Evolutionary conservation across 64 coral and sea anemone species (phyloP).

Genomic region (Hydrozoanthus tunicans): DNA sequence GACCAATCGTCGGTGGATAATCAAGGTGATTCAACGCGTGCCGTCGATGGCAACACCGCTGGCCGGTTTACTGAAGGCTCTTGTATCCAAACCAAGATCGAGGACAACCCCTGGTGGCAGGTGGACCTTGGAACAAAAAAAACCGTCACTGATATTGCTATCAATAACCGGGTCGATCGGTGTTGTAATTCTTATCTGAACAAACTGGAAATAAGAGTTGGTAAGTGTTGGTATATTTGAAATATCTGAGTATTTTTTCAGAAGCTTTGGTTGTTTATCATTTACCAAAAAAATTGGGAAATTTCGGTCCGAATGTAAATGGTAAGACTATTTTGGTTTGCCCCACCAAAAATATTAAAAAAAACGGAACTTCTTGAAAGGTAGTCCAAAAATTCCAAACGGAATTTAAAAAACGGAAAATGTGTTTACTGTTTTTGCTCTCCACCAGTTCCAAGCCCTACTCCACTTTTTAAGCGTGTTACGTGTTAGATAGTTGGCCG

Average conservation of each 20-base stretch:
- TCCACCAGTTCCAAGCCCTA: too few species aligned
- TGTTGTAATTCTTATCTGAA: constrained; percentile 34
- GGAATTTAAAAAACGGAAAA: too few species aligned
- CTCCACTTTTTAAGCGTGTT: too few species aligned
- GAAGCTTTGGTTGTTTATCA: background rate
- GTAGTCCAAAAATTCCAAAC: too few species aligned
- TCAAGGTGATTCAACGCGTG: constrained; percentile 23
- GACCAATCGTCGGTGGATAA: constrained; percentile 24
- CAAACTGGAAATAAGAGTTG: constrained; percentile 53
- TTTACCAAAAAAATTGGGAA: background rate
- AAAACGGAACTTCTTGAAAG: too few species aligned
- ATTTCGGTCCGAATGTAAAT: too few species aligned
- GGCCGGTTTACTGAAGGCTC: background rate
- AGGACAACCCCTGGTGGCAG: constrained; percentile 45
- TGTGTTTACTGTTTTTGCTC: too few species aligned
- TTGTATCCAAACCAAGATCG: constrained; percentile 16
- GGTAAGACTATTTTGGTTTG: too few species aligned
- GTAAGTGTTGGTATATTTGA: background rate
- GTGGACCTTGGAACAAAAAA: constrained; percentile 23
- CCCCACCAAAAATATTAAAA: too few species aligned
- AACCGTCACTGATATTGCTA: constrained; percentile 20
- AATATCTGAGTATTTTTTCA: background rate
- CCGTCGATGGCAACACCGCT: constrained; percentile 47
- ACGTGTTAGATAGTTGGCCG: too few species aligned
- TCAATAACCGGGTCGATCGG: constrained; percentile 15